These are phyloP conservation scores for Drosophila barbarae DNA, from an alignment of 2,888 invertebrate genomes.

Conservation along the genomic window DNA sequence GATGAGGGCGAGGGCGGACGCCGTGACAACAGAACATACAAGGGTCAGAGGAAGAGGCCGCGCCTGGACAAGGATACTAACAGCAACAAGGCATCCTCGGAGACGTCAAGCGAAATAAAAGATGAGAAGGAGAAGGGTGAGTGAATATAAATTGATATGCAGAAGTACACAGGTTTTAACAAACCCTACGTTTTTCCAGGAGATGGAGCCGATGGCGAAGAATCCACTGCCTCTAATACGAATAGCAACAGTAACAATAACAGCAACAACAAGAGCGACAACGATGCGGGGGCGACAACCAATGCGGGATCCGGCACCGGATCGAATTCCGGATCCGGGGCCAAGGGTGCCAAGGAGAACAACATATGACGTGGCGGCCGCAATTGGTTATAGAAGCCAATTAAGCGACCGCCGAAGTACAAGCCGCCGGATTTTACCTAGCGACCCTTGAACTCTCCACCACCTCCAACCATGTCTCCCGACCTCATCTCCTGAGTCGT, in stretches of 20 bases:
- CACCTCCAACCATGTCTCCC: neutral
- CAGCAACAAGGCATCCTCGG: slow-evolving; percentile 64
- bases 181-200: slow-evolving; percentile 22
- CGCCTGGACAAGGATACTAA: slow-evolving; percentile 84
- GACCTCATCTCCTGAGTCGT: slow-evolving; percentile 1
- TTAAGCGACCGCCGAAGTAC: slow-evolving; percentile 77
- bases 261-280: slow-evolving; percentile 49
- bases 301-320: slow-evolving; percentile 38
- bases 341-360: slow-evolving; percentile 77
- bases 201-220: slow-evolving; percentile 58
- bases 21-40: slow-evolving; percentile 84
- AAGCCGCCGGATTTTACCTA: slow-evolving; percentile 73
- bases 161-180: neutral
- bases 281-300: slow-evolving; percentile 43
- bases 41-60: slow-evolving; percentile 85
- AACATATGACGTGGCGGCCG: slow-evolving; percentile 79
- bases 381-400: slow-evolving; percentile 78
- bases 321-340: slow-evolving; percentile 42
- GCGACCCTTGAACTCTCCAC: slow-evolving; percentile 24
- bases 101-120: slow-evolving; percentile 77
- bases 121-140: slow-evolving; percentile 86
- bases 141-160: slow-evolving; percentile 28
- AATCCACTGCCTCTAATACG: slow-evolving; percentile 56
- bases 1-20: slow-evolving; percentile 88
- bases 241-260: slow-evolving; percentile 47